Evolutionary conservation across 2,888 invertebrate genomes (phyloP).

Genomic region (Drosophila mettleri): DNA sequence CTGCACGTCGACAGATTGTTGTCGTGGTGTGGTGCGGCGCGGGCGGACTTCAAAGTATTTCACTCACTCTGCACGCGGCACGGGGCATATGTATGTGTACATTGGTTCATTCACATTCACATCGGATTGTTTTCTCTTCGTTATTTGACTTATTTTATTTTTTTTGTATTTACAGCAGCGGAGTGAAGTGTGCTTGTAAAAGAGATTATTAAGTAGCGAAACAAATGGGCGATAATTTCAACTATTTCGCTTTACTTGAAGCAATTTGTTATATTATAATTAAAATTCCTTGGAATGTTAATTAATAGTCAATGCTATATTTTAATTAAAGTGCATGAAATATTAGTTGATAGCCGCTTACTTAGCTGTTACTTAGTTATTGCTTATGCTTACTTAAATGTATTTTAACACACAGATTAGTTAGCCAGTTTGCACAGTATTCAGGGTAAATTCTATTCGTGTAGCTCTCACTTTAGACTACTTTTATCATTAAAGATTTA

Average conservation of each 20-base stretch:
- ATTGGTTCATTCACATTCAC: not conserved
- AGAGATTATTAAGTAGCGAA: not conserved
- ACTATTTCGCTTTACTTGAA: not conserved
- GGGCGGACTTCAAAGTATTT: conserved; percentile 41
- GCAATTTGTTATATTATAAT: not conserved
- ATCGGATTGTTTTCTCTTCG: not conserved
- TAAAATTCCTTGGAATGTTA: not conserved
- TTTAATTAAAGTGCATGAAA: no score
- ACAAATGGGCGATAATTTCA: not conserved
- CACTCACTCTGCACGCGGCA: not conserved
- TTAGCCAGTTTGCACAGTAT: no score
- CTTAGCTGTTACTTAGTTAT: no score
- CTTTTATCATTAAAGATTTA: no score
- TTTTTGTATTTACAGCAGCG: not conserved
- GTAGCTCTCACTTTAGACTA: no score
- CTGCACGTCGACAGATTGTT: conserved; percentile 15
- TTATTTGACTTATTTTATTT: conserved; percentile 29
- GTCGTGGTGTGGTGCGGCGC: not conserved
- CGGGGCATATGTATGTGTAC: not conserved
- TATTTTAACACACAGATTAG: no score
- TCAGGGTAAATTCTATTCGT: no score
- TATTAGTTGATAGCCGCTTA: no score
- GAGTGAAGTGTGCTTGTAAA: no score
- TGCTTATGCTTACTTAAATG: no score
- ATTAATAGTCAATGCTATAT: no score